A percentile compares a stretch with the other conserved stretches of the same genome.
phyloP scores from a whole-genome alignment of 2,113 vertebrate genomes.

The Oryzias javanicus region DNA sequence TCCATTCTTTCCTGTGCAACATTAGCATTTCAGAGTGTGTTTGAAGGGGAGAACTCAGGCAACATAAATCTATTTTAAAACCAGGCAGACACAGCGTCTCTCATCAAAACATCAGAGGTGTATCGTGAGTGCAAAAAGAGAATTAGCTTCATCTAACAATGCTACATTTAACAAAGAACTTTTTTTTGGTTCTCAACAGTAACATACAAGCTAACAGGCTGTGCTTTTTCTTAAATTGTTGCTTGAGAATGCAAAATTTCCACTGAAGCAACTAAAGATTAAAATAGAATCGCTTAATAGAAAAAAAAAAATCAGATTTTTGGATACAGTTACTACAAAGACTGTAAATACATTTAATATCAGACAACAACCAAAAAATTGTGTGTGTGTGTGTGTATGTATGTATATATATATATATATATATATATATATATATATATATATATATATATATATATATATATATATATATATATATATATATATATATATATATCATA shows the following conservation, averaged over 20 bases:
- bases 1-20: conserved; percentile 52
- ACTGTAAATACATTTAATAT: conserved; percentile 30
- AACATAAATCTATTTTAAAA: conserved; percentile 54
- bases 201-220: conserved; percentile 53
- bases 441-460: not conserved
- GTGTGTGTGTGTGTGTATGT: too few relatives aligned
- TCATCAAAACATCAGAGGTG: conserved; percentile 49
- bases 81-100: conserved; percentile 39
- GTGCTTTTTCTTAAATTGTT: conserved; percentile 39
- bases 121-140: conserved; percentile 34
- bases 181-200: conserved; percentile 16
- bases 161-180: conserved; percentile 36
- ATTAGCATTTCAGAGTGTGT: conserved; percentile 31
- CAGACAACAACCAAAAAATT: conserved; percentile 19
- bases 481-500: not conserved
- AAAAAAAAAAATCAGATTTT: too few relatives aligned
- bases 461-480: not conserved
- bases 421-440: not conserved
- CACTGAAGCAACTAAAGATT: conserved; percentile 26
- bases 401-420: not conserved
- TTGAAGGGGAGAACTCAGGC: conserved; percentile 56
- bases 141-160: conserved; percentile 48
- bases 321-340: too few relatives aligned
- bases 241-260: conserved; percentile 33
- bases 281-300: not conserved